Percentiles rank a stretch among this genome's conserved stretches.
Evolutionary conservation across 2,113 vertebrate species (phyloP).

Genomic region (Cryptomyrus ogoouensis): DNA sequence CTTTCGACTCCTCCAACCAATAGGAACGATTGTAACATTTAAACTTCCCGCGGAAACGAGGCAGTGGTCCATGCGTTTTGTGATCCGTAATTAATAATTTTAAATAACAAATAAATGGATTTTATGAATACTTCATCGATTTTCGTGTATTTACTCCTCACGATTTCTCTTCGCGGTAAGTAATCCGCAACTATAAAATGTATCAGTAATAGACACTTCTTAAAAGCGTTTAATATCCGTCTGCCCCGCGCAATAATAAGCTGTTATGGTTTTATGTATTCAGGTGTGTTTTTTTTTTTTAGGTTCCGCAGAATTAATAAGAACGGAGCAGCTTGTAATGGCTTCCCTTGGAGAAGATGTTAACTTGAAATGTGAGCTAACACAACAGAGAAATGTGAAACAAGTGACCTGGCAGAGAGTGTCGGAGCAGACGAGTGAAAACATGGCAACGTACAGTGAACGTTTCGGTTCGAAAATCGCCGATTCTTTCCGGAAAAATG

Average conservation of each 20-base stretch:
- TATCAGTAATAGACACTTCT: not conserved
- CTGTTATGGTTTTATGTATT: too few relatives aligned
- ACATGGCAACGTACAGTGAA: slow-evolving; percentile 5
- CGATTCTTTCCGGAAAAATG: not conserved
- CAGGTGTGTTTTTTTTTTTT: not conserved
- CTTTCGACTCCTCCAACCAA: not conserved
- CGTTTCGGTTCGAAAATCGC: not conserved
- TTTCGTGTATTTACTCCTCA: not conserved
- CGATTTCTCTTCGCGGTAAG: not conserved
- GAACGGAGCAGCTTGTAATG: not conserved
- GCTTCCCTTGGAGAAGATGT: slow-evolving; percentile 22
- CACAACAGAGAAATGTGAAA: not conserved
- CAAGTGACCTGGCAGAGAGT: slow-evolving; percentile 42
- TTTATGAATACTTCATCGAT: not conserved
- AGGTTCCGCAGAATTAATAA: not conserved
- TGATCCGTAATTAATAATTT: not conserved
- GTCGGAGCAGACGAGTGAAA: not conserved
- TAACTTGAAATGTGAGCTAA: slow-evolving; percentile 27
- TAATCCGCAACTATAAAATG: not conserved
- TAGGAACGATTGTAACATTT: not conserved
- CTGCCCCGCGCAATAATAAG: not conserved
- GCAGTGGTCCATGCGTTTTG: not conserved
- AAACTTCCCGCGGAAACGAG: not conserved
- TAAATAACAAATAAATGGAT: not conserved
- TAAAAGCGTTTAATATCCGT: not conserved